These are phyloP conservation scores for Ylistrum balloti DNA, from an alignment of 1,140 invertebrate genomes.

Conservation along the genomic window DNA sequence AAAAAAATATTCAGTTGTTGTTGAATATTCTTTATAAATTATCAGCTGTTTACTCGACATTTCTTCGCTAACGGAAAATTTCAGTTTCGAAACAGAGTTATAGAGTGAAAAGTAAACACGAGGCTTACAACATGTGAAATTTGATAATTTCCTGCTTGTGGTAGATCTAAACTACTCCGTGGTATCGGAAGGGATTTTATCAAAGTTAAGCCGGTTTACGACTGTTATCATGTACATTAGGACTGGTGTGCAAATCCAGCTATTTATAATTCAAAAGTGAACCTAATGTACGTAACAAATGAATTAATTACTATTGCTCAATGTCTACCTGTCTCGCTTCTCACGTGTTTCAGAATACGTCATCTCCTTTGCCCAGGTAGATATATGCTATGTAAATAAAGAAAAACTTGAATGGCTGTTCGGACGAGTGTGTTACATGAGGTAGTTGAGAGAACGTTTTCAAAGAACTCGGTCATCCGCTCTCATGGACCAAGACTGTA, in stretches of 20 bases:
- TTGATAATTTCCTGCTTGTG: conserved; percentile 1
- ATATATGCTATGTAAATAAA: conserved; percentile 30
- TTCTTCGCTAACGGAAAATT: background rate
- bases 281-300: background rate
- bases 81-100: background rate
- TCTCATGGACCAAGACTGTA: background rate
- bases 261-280: background rate
- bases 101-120: background rate
- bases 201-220: background rate
- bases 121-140: background rate
- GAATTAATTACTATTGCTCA: conserved; percentile 21
- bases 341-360: background rate
- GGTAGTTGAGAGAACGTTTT: background rate
- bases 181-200: background rate
- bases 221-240: background rate
- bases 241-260: background rate
- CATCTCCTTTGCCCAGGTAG: background rate
- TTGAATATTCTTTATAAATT: too few relatives aligned
- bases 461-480: conserved; percentile 6
- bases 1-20: too few relatives aligned
- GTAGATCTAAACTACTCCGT: background rate
- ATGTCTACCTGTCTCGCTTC: background rate
- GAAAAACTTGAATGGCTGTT: conserved; percentile 9
- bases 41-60: too few relatives aligned
- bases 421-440: background rate